phyloP scores from a whole-genome alignment of 2,113 vertebrate species.

The Phylloscopus trochiloides region DNA sequence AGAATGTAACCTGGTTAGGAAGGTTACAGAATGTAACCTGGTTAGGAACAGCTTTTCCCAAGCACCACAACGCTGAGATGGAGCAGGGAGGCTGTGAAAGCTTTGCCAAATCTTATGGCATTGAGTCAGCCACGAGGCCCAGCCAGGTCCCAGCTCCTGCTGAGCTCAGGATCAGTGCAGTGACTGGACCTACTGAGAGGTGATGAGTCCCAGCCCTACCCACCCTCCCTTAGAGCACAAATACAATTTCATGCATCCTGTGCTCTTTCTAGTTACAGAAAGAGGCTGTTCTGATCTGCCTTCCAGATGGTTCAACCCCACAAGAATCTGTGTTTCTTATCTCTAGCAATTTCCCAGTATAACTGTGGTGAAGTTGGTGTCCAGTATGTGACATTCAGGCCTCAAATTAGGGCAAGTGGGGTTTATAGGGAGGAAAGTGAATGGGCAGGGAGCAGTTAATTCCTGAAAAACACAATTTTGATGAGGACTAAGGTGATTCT shows the following conservation, averaged over 20 bases:
- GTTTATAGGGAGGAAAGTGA: not conserved
- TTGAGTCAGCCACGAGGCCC: fast-evolving
- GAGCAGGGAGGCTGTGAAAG: not conserved
- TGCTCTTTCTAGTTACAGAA: not conserved
- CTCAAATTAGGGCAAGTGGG: not conserved
- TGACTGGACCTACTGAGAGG: not conserved
- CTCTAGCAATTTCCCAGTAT: not conserved
- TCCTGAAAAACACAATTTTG: not conserved
- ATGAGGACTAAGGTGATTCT: not conserved
- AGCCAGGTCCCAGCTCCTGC: not conserved
- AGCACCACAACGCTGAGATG: not conserved
- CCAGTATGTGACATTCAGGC: not conserved
- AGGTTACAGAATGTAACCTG: no score
- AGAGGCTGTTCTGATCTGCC: not conserved
- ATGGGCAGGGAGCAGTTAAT: not conserved
- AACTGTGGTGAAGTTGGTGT: not conserved
- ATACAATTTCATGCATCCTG: not conserved
- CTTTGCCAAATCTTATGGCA: not conserved
- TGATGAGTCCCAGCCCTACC: not conserved
- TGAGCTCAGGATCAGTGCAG: not conserved
- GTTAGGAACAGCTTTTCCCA: not conserved
- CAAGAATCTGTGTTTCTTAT: not conserved
- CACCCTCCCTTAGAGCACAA: not conserved
- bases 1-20: not conserved
- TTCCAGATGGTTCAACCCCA: not conserved